Evolutionary conservation across 1,140 invertebrate genomes (phyloP), one percentile per base, ranked within the genome.

Genomic region (Bombus sibiricus): DNA sequence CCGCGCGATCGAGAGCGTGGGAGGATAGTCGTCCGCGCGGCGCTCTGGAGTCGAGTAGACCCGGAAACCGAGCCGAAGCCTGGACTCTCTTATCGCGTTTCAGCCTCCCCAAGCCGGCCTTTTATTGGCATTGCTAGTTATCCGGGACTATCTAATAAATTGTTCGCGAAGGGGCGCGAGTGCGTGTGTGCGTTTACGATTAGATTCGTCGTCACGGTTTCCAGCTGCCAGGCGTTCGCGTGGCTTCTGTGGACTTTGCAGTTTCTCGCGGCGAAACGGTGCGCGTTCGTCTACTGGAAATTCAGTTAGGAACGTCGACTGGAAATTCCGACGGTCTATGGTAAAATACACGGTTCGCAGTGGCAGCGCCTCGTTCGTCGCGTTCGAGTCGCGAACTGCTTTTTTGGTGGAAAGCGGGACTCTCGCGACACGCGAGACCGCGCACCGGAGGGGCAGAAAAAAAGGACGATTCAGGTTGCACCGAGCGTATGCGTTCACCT

Each of bases 81-180:
- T n/a, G 43, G 34, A 28, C 39, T 22, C 77, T 89, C 89, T 92
- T 90, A 91, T 92, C 90, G 89, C 73, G 68, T 88, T 77, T 59
- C 72, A 86, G 81, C 86, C 77, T 89, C 79, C 83, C 77, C 85
- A 53, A 66, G 59, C 53, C 68, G 37, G 81, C 90, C 79, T 92
- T 15, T 93, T 94, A 94, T 94, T 94, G 92, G 92, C 92, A 92
- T 92, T 93, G 91, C 89, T 89, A 89, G 89, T 94, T 94, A 94
- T 94, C 92, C 92, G 71, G 81, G 88, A 91, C 92, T 92, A 93
- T 94, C 93, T 94, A 94, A 94, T 94, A 95, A 94, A 94, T 94
- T 94, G 93, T 93, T 90, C 85, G 87, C 86, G 88, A 82, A 86
- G 87, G 90, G 89, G 91, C 25, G 89, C 62, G 88, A 39, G 91